Evolutionary conservation across 2,888 invertebrate genomes (phyloP), one percentile per base, ranked within the genome.

Genomic region (Eledona agricola): DNA sequence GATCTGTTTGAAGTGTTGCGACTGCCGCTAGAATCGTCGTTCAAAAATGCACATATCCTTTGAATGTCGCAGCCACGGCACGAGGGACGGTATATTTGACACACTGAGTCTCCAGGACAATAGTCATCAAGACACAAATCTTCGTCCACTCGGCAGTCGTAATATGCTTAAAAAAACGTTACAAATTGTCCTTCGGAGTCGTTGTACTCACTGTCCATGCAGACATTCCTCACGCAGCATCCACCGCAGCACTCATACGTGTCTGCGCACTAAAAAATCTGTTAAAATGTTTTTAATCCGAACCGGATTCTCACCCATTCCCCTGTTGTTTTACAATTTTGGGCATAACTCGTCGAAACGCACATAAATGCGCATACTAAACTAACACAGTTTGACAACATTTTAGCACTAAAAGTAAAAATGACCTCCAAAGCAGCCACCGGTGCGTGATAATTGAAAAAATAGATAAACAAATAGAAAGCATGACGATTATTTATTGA

Each of bases 191-290:
- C 9, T 42, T 26, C 6, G 7, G 3, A 31, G 7, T n/a, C 7
- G 9, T 19, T 31, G 5, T 52, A 64, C 81, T 78, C 71, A 83
- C 83, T 81, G 43, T 81, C 79, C 46, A 79, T 74, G 58, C 83
- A 83, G 43, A 74, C 71, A 51, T 78, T 78, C 17, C 72, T 65
- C 43, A 80, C 76, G 53, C 83, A 83, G 64, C 83, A 83, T 1
- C 84, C 83, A 1, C 83, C 83, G 58, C 84, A 84, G 56, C 83
- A 83, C 47, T 80, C 78, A 40, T 78, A 79, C 43, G 80, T 76
- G 57, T 80, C 79, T 1, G 63, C 65, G 93, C 89, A 77, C 96
- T 96, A 73, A 28, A 32, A 22, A 12, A 32, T 45, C 49, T 31
- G 56, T 37, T 42, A 49, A 51, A 51, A 35, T 51, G 40, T 34